Evolutionary conservation across 2,113 vertebrate species (phyloP), one percentile per base, ranked within the genome.

Genomic region (Oxyura jamaicensis): DNA sequence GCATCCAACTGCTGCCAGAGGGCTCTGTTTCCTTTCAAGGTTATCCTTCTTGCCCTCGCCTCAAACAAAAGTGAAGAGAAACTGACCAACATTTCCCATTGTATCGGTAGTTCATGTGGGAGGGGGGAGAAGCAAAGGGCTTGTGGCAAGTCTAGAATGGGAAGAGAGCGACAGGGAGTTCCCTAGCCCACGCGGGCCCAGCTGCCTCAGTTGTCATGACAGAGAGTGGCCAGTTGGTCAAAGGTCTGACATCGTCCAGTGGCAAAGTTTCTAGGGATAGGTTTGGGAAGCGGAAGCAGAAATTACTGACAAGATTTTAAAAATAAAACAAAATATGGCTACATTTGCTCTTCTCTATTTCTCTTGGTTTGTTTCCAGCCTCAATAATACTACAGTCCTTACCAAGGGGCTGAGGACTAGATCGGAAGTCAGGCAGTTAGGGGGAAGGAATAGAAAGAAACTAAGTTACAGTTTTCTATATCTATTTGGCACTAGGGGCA

Each of bases 81-180:
- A 97, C 97, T 98, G 96, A 98, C 97, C 98, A 98, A 96, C 97
- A 95, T 98, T 98, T 98, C 97, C 96, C 91, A 80, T 56, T 84
- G 96, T 84, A 74, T 82, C 33, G 90, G 92, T 89, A 96, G 96
- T 97, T 98, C 91, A 85, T 3, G 83, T 88, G 94, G 96, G 90
- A 97, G 91, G 85, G n/a, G 88, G 90, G 90, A 91, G 95, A 94
- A 97, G 95, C 97, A 92, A 90, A 94, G 91, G 92, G 94, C 74
- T 88, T 59, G 83, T 59, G 97, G 90, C 95, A 95, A 72, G 96
- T 97, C 96, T 96, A 97, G 93, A 97, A 97, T 96, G 95, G 94
- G 96, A 97, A 94, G 83, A 97, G 79, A 97, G 96, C 97, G 79
- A 97, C 78, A 97, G 96, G 96, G 97, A 97, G 95, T 92, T 98